phyloP scores from a whole-genome alignment of 2,113 vertebrate species.

The Irena cyanogastra region DNA sequence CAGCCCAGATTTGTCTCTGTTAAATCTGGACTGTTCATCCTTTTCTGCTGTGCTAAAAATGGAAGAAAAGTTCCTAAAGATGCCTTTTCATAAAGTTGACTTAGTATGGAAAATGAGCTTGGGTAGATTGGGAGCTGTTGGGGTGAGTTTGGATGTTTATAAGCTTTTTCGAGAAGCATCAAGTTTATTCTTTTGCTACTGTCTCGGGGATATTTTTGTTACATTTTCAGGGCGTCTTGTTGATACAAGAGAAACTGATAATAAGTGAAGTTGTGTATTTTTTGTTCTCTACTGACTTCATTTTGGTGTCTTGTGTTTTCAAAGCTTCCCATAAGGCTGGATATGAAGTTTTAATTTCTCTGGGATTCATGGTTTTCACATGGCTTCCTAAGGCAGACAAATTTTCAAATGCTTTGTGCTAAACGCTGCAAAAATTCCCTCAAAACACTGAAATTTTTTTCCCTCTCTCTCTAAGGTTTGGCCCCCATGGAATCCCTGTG shows the following conservation, averaged over 20 bases:
- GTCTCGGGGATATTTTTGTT: neutral
- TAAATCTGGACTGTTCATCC: neutral
- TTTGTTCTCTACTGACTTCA: neutral
- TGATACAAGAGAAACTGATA: neutral
- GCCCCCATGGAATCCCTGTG: constrained; percentile 96
- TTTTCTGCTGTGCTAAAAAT: neutral
- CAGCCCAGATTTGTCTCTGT: rapidly evolving
- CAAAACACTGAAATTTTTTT: neutral
- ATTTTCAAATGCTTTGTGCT: neutral
- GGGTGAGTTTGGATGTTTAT: neutral
- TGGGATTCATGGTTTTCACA: neutral
- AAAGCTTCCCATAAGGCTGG: neutral
- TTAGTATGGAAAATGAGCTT: neutral
- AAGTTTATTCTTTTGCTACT: neutral
- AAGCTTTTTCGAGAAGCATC: neutral
- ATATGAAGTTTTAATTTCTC: neutral
- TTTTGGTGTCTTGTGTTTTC: neutral
- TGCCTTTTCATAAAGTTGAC: neutral
- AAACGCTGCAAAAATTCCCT: neutral
- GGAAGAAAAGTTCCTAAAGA: neutral
- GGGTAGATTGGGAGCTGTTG: neutral
- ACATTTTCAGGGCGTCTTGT: neutral
- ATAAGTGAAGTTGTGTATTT: neutral
- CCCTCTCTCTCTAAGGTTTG: constrained; percentile 80
- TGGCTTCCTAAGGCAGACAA: rapidly evolving